Conservation (phyloP, 1,140 invertebrate species). For the Frieseomelitta varia region DNA sequence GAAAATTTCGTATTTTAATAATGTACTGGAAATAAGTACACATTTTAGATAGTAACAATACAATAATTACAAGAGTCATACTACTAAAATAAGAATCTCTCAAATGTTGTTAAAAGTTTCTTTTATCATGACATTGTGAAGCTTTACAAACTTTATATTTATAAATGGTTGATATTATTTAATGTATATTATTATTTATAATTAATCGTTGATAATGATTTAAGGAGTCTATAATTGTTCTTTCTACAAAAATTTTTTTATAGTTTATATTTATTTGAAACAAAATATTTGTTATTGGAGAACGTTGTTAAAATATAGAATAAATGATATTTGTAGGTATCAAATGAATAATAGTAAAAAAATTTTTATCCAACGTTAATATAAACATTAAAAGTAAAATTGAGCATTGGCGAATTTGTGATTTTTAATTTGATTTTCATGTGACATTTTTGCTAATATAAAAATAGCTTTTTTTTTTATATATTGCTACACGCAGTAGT, state of each 20-base stretch:
- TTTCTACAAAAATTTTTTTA: slow-evolving; percentile 7
- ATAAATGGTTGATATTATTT: slow-evolving; percentile 34
- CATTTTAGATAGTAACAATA: slow-evolving; percentile 38
- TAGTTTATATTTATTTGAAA: slow-evolving; percentile 35
- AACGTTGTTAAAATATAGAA: slow-evolving; percentile 37
- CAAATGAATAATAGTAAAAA: slow-evolving; percentile 3
- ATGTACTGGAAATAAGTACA: slow-evolving; percentile 39
- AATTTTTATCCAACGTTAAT: background rate
- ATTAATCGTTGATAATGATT: slow-evolving; percentile 30
- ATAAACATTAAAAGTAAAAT: background rate
- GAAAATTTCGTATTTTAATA: slow-evolving; percentile 51
- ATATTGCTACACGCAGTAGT: background rate
- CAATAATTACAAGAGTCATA: slow-evolving; percentile 52
- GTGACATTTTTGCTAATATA: background rate
- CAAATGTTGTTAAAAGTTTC: background rate
- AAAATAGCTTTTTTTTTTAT: background rate
- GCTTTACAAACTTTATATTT: slow-evolving; percentile 20
- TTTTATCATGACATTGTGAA: slow-evolving; percentile 2
- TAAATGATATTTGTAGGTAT: slow-evolving; percentile 30
- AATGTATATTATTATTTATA: slow-evolving; percentile 35
- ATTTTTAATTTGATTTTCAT: background rate
- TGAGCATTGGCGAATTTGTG: background rate
- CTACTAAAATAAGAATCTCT: slow-evolving; percentile 42
- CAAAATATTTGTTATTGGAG: background rate
- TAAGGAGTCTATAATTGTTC: slow-evolving; percentile 35